These are phyloP conservation scores for Gerris buenoi DNA, from an alignment of 1,140 invertebrate species.

Conservation along the genomic window DNA sequence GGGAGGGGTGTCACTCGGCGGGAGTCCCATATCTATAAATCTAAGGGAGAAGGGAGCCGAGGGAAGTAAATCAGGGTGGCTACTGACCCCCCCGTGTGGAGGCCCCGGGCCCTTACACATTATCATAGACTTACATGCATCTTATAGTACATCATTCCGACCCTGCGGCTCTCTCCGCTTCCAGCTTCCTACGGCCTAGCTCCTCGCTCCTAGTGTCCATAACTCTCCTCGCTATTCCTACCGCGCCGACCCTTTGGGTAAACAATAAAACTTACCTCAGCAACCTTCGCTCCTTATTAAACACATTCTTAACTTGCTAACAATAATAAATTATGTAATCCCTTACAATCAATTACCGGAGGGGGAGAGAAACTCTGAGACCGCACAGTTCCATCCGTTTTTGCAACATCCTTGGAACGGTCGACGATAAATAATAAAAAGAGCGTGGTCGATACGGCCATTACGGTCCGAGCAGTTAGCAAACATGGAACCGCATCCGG, in stretches of 20 bases:
- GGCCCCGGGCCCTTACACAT: slow-evolving; percentile 6
- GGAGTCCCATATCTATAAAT: slow-evolving; percentile 19
- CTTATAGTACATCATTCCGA: neutral
- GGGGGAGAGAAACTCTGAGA: neutral
- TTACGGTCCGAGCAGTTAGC: neutral
- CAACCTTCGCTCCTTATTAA: neutral
- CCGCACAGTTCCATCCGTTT: neutral
- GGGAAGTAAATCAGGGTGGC: neutral
- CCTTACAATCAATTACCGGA: neutral
- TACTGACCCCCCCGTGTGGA: slow-evolving; percentile 4
- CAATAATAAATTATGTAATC: neutral
- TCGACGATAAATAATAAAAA: neutral
- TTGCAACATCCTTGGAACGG: neutral
- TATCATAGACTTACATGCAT: slow-evolving; percentile 4
- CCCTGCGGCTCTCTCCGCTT: too few species aligned
- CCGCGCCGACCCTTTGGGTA: neutral
- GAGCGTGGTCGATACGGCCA: neutral
- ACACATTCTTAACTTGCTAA: neutral
- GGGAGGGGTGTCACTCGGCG: slow-evolving; percentile 9
- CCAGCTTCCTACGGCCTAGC: neutral
- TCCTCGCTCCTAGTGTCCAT: neutral
- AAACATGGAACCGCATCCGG: too few species aligned
- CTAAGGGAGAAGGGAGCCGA: neutral
- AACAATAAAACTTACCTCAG: neutral
- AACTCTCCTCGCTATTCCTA: neutral